Evolutionary conservation across 2,113 vertebrate species (phyloP), one percentile per base, ranked within the genome.

Genomic region (Bubo scandiacus): DNA sequence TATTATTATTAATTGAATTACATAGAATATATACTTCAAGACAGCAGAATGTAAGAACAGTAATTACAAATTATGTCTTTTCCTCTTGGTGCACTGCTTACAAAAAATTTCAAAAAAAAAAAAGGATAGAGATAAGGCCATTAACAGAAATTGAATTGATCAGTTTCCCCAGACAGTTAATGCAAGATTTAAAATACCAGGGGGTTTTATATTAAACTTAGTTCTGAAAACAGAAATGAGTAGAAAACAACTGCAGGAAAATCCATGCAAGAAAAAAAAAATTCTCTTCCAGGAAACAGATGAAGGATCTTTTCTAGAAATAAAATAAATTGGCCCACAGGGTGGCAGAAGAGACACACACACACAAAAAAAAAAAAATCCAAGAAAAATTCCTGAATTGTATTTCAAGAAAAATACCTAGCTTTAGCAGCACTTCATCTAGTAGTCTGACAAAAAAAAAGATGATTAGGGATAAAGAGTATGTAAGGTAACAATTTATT

Each of bases 271-370:
- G n/a, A 73, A 65, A 87, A 29, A 86, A 29, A 71, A 75, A 29
- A 5, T 18, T 79, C 2, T 54, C 71, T 21, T 58, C 23, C 42
- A 88, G 32, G 34, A 80, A 90, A 75, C 2, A 36, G 21, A 77
- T 20, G 17, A 86, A 89, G 16, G 88, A 70, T 17, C 20, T 4
- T 58, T 51, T 74, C 25, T 38, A 43, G 52, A 36, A 81, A 73
- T 62, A 86, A 93, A 86, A 88, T 36, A 59, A 36, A 61, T 26
- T 10, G 51, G 78, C 23, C 94, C 94, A 95, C 78, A 78, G 52
- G 90, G 71, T 88, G 86, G 93, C 93, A 96, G 88, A 87, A 88
- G 65, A 95, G 65, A 93, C 34, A 94, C 66, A 85, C 4, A 40
- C 10, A 38, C 15, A 43, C 20, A 9, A 5, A 23, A 30, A 47